Conservation (phyloP, 2,113 vertebrate genomes). For the Gracilinanus agilis region DNA sequence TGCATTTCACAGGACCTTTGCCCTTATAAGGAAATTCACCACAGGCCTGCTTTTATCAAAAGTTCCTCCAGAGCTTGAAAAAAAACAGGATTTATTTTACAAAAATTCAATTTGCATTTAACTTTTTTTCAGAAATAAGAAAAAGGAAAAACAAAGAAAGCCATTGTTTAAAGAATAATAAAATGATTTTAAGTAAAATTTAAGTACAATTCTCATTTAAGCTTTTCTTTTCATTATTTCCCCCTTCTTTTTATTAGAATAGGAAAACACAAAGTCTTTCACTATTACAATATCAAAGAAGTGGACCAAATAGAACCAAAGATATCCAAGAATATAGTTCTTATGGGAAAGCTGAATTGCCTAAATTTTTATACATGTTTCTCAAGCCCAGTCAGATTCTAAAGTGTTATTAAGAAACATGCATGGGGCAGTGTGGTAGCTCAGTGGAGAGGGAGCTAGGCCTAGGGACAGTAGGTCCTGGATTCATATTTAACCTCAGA, state of each 20-base stretch:
- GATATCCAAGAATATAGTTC: too few species aligned
- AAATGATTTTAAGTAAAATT: constrained; percentile 1
- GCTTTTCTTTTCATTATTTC: background rate
- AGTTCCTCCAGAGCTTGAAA: background rate
- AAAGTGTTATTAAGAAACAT: background rate
- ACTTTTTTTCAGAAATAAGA: background rate
- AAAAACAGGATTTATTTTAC: background rate
- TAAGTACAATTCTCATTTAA: background rate
- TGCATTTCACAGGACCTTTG: background rate
- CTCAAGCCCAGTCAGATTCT: background rate
- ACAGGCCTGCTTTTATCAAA: background rate
- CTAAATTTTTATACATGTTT: background rate
- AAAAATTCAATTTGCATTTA: background rate
- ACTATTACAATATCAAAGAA: background rate
- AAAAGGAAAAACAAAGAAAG: too few species aligned
- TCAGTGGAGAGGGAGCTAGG: too few species aligned
- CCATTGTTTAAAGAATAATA: background rate
- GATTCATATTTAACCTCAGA: too few species aligned
- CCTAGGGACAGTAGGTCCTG: too few species aligned
- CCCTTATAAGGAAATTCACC: background rate
- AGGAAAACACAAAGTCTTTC: background rate
- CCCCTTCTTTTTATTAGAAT: background rate
- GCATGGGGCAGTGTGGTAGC: too few species aligned
- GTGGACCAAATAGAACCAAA: background rate
- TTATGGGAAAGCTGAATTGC: background rate